A percentile compares a stretch with the other conserved stretches of the same genome.
Conservation (phyloP, 2,888 invertebrate genomes). For the Leptogaster cylindrica region DNA sequence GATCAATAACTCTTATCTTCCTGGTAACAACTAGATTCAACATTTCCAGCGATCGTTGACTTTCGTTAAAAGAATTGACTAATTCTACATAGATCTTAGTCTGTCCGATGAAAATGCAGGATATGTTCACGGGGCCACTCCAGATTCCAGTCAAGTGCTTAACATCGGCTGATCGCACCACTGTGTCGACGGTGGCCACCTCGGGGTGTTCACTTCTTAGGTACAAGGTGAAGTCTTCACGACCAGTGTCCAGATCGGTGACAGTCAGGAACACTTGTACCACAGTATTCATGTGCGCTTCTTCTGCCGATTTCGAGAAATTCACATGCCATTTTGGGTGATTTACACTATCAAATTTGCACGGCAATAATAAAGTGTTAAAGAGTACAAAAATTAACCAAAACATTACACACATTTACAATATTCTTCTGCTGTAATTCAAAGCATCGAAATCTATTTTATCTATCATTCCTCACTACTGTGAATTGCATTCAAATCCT, state of each 20-base stretch:
- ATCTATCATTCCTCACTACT: too few relatives aligned
- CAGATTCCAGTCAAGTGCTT: conserved; percentile 49
- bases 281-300: conserved; percentile 64
- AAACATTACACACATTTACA: too few relatives aligned
- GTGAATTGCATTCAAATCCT: too few relatives aligned
- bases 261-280: conserved; percentile 61
- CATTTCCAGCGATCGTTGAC: conserved; percentile 51
- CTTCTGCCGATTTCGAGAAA: background rate
- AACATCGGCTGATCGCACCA: conserved; percentile 50
- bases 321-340: conserved; percentile 16
- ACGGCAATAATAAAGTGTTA: too few relatives aligned
- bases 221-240: conserved; percentile 32
- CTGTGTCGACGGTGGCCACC: conserved; percentile 45
- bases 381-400: too few relatives aligned
- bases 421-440: too few relatives aligned
- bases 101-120: conserved; percentile 56
- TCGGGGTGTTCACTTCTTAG: conserved; percentile 45
- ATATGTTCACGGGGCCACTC: conserved; percentile 53
- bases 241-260: conserved; percentile 53
- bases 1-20: conserved; percentile 71
- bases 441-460: too few relatives aligned
- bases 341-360: background rate
- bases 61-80: conserved; percentile 49
- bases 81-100: conserved; percentile 54
- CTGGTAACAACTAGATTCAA: conserved; percentile 68